Base-by-base conservation (phyloP, 2,888 invertebrate species). In the Saturnia pavonia region DNA sequence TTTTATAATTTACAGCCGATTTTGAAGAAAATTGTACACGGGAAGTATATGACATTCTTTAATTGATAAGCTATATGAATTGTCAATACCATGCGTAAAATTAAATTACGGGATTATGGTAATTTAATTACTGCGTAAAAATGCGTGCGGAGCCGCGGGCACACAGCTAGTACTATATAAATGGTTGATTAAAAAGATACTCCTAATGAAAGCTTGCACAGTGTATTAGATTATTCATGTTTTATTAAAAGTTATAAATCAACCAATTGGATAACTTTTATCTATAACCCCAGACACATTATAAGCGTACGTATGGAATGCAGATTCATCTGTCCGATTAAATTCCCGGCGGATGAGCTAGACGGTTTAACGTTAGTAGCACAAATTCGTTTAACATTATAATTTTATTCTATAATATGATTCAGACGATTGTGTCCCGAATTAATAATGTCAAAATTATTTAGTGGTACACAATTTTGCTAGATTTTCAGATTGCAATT, bases 401-500 rank as follows among this genome's bases (percentile, higher is more conserved):
- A 92, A 93, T 93, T 89, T 91, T 91, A 90, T 92, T 89, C 88
- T 84, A 88, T 86, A 86, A 85, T 85, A 86, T 88, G 89, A 90
- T 88, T 89, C 87, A 90, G 91, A 90, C 90, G 89, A 91, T 90
- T 90, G 89, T 86, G 91, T 82, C 80, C 88, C 87, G 91, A 90
- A 92, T 92, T 90, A 89, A 91, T 91, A 89, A 92, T 89, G 88
- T 83, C 77, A 87, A 90, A 91, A 92, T 91, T 93, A 92, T 93
- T 92, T 92, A 91, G 90, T 89, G 85, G 87, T 88, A 88, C 86
- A 91, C 88, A 91, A 91, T 92, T 91, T 91, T 86, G 89, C 89
- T 90, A 91, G 90, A 92, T 92, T 92, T 91, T 91, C 90, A 90
- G 85, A 91, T 91, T 91, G 92, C 91, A 93, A 93, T 93, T 93